A percentile compares a stretch with the other conserved stretches of the same genome.
phyloP scores from a whole-genome alignment of 2,797 vertebrate genomes.

The Catharus ustulatus region DNA sequence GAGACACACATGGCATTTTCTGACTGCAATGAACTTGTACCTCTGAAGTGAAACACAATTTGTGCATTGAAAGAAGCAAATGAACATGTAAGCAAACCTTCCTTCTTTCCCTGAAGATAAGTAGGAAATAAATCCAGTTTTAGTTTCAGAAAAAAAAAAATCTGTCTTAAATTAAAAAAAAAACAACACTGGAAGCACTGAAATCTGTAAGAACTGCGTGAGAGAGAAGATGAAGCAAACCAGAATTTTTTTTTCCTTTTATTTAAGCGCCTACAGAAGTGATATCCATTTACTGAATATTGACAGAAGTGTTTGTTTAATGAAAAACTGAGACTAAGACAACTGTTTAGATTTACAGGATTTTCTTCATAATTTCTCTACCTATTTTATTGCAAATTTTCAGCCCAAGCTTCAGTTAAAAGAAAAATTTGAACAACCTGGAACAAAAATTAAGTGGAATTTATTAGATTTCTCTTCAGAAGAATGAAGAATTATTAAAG shows the following conservation, averaged over 20 bases:
- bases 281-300: neutral
- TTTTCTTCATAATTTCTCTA: neutral
- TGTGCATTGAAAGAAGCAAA: neutral
- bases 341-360: neutral
- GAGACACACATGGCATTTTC: neutral
- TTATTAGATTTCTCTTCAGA: neutral
- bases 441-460: neutral
- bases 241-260: neutral
- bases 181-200: neutral
- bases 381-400: neutral
- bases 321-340: neutral
- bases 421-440: accelerated
- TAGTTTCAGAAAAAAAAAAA: neutral
- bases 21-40: neutral
- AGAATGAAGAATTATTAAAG: neutral
- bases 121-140: neutral
- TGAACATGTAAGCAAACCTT: neutral
- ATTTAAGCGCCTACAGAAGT: neutral
- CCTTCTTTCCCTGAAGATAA: neutral
- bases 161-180: neutral
- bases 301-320: neutral
- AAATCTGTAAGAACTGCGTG: neutral
- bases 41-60: neutral
- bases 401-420: neutral
- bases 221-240: neutral